These are phyloP conservation scores for Eupithecia vulgata DNA, from an alignment of 2,888 invertebrate genomes.

Conservation along the genomic window DNA sequence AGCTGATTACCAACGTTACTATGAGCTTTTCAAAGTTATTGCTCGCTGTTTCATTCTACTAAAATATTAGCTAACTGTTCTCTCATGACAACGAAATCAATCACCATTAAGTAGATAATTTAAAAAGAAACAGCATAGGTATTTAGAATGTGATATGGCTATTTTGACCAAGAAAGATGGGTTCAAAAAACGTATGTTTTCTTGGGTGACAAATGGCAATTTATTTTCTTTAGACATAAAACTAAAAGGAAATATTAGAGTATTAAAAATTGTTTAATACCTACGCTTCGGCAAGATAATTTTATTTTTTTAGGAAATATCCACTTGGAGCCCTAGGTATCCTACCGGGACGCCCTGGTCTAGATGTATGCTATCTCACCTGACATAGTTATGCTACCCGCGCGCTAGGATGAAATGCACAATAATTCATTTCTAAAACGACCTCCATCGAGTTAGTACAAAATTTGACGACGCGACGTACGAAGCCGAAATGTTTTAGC, in stretches of 20 bases:
- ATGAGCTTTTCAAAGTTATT: constrained; percentile 12
- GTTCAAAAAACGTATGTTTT: neutral
- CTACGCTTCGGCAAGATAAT: neutral
- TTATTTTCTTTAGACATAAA: neutral
- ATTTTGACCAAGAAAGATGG: neutral
- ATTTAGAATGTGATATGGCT: no score
- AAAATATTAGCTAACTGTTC: neutral
- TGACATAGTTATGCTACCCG: no score
- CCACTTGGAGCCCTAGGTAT: neutral
- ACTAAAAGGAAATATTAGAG: neutral
- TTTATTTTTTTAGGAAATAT: neutral
- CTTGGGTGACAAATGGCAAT: neutral
- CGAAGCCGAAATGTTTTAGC: no score
- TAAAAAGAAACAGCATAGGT: no score
- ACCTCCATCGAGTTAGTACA: no score
- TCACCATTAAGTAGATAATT: neutral
- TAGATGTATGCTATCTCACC: no score
- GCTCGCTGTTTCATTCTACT: neutral
- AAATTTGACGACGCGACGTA: no score
- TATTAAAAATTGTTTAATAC: neutral
- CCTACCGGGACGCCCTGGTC: no score
- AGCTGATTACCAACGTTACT: constrained; percentile 33
- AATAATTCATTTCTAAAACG: no score
- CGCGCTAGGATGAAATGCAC: no score
- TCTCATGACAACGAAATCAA: neutral